Conservation (phyloP, 1,140 invertebrate genomes). For the Polyergus mexicanus region DNA sequence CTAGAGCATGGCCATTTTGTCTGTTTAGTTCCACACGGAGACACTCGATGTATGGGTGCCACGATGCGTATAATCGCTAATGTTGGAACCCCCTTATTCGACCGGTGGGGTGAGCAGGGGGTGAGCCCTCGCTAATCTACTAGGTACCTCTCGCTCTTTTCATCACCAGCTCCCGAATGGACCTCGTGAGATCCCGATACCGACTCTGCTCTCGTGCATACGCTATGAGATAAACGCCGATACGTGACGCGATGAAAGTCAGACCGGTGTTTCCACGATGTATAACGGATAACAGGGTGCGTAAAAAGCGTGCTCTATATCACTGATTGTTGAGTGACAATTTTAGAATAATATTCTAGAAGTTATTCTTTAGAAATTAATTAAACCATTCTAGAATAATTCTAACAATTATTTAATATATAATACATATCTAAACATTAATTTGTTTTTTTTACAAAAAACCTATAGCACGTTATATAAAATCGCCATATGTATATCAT, state of each 20-base stretch:
- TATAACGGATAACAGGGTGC: not conserved
- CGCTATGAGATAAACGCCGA: slow-evolving; percentile 53
- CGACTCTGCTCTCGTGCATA: slow-evolving; percentile 35
- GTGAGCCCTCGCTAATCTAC: slow-evolving; percentile 73
- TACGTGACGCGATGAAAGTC: slow-evolving; percentile 61
- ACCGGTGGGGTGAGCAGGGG: slow-evolving; percentile 59
- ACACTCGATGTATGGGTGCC: slow-evolving; percentile 81
- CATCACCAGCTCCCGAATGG: slow-evolving; percentile 57
- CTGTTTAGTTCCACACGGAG: slow-evolving; percentile 84
- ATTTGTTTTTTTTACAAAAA: not conserved
- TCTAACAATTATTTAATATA: not conserved
- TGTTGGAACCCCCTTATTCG: slow-evolving; percentile 80
- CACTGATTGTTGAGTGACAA: not conserved
- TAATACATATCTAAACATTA: not conserved
- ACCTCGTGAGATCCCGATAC: slow-evolving; percentile 70
- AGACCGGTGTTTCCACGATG: slow-evolving; percentile 32
- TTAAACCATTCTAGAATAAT: not conserved
- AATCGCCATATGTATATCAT: not conserved
- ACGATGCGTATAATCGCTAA: slow-evolving; percentile 85
- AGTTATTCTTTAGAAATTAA: not conserved
- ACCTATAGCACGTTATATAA: not conserved
- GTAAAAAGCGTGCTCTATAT: not conserved
- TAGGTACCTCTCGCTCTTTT: slow-evolving; percentile 69
- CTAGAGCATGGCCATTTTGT: slow-evolving; percentile 83
- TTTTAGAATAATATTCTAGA: not conserved